Evolutionary conservation across 1,140 invertebrate species (phyloP).

Genomic region (Neelides sp.): DNA sequence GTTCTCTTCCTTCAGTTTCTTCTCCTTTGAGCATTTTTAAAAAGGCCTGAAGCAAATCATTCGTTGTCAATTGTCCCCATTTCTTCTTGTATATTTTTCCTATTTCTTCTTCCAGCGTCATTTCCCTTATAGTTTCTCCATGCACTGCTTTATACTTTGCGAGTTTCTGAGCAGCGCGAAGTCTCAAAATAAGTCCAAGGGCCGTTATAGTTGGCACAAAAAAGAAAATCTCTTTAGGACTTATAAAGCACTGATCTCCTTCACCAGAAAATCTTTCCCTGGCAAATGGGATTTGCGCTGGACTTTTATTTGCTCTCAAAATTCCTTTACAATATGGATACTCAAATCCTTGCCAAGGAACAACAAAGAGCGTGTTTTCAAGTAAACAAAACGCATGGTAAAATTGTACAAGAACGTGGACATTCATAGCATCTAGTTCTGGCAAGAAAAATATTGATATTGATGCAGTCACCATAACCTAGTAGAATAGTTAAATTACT

Average conservation of each 20-base stretch:
- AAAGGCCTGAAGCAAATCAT: slow-evolving; percentile 12
- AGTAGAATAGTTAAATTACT: too few relatives aligned
- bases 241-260: too few relatives aligned
- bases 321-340: slow-evolving; percentile 3
- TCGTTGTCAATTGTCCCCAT: slow-evolving; percentile 16
- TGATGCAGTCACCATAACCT: slow-evolving; percentile 20
- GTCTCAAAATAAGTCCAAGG: slow-evolving; percentile 11
- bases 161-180: slow-evolving; percentile 13
- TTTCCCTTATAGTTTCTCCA: neutral
- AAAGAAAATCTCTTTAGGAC: slow-evolving; percentile 11
- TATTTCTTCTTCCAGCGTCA: slow-evolving; percentile 17
- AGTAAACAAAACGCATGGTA: slow-evolving; percentile 17
- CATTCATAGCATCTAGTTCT: slow-evolving; percentile 10
- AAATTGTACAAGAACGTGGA: slow-evolving; percentile 12
- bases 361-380: slow-evolving; percentile 21
- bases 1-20: too few relatives aligned
- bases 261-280: too few relatives aligned
- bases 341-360: slow-evolving; percentile 21
- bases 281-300: neutral
- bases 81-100: slow-evolving; percentile 21
- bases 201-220: slow-evolving; percentile 20
- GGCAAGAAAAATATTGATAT: slow-evolving; percentile 26
- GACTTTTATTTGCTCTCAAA: neutral
- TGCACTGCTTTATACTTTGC: slow-evolving; percentile 1
- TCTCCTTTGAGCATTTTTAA: slow-evolving; percentile 15